Evolutionary conservation across 1,140 invertebrate species (phyloP), one percentile per base, ranked within the genome.

Genomic region (Carcinoscorpius rotundicauda): DNA sequence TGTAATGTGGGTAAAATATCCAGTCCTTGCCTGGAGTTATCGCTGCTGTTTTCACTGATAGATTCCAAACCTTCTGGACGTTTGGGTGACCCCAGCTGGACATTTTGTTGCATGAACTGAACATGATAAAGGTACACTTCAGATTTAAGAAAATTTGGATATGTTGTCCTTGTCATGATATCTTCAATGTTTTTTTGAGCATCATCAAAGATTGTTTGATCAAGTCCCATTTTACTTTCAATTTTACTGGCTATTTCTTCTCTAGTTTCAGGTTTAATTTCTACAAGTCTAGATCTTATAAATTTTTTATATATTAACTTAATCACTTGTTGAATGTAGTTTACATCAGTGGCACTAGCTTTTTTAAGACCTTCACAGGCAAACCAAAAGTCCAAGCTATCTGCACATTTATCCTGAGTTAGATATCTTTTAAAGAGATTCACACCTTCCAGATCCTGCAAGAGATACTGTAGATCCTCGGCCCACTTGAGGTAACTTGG

Each of bases 71-170:
- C n/a, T 53, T 52, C 51, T 29, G 29, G 0, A 29, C 2, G 29
- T 29, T 29, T 29, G 9, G n/a, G 29, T 56, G 29, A 4, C 60
- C 61, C 59, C 11, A 61, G 82, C 71, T 80, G 81, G 58, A 79
- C 83, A 29, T 29, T 29, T 29, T 29, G 29, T 29, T 29, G 29
- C 29, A 29, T 29, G 2, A 29, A 29, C 75, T 89, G 86, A 72
- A 94, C 85, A 78, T 92, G 89, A 73, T 89, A 82, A 72, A 95
- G 83, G 81, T 94, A 97, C 73, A 91, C 83, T 71, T 95, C 91
- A 67, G 90, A 93, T 71, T 86, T 86, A 66, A 96, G 82, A 78
- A 97, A 97, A 76, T 89, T 88, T 57, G 88, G 88, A 79, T 95
- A 95, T 60, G 89, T 88, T 50, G 90, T 87, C 72, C 87, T 86